Evolutionary conservation across 1,140 invertebrate genomes (phyloP).

Genomic region (Mya arenaria): DNA sequence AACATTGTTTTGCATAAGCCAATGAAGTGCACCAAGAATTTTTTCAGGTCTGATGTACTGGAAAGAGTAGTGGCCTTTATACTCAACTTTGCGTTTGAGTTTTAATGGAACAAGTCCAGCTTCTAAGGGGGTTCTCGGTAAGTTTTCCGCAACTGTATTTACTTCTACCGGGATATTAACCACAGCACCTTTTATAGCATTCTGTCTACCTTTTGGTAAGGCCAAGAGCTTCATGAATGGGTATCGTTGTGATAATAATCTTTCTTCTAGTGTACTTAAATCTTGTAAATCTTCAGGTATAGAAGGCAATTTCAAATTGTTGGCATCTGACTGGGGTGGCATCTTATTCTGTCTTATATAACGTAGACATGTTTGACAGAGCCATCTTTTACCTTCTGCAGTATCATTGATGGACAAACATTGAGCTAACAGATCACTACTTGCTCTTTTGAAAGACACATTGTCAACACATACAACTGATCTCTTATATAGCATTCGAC

Average conservation of each 20-base stretch:
- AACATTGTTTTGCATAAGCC: conserved; percentile 41
- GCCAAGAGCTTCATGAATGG: conserved; percentile 51
- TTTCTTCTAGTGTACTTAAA: conserved; percentile 38
- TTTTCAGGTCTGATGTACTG: conserved; percentile 48
- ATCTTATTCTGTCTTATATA: conserved; percentile 45
- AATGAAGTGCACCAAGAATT: conserved; percentile 36
- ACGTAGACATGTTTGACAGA: conserved; percentile 43
- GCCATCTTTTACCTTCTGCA: conserved; percentile 19
- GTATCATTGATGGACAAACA: conserved; percentile 19
- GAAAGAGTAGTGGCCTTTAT: conserved; percentile 50
- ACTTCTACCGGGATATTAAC: conserved; percentile 49
- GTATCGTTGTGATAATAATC: conserved; percentile 26
- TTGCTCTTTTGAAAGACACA: neutral
- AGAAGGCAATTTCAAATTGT: conserved; percentile 43
- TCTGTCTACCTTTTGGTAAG: conserved; percentile 46
- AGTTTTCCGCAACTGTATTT: conserved; percentile 23
- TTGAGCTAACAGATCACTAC: neutral
- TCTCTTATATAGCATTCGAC: conserved; percentile 46
- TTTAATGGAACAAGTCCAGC: conserved; percentile 47
- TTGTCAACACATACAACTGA: conserved; percentile 32
- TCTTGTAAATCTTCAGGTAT: conserved; percentile 46
- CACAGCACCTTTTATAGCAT: conserved; percentile 45
- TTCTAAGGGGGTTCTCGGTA: conserved; percentile 33
- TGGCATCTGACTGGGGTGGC: conserved; percentile 42
- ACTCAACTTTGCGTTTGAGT: conserved; percentile 50